Conservation (phyloP, 2,888 invertebrate species). For the Pachymerium ferrugineum region DNA sequence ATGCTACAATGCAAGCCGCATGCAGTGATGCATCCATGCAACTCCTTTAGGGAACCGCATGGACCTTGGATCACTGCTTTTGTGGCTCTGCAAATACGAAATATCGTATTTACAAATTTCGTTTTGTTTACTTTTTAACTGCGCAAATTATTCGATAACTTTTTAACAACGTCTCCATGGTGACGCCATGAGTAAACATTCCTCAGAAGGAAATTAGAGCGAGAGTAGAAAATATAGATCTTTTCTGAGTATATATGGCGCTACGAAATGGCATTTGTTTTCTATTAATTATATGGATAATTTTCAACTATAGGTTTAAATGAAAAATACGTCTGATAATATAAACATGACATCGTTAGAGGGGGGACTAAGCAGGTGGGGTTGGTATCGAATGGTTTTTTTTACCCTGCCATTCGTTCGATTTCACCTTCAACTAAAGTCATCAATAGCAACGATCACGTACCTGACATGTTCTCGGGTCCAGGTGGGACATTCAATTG, state of each 20-base stretch:
- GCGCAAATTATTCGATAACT: background rate
- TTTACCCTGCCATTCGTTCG: too few relatives aligned
- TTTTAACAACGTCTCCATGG: background rate
- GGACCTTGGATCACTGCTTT: conserved; percentile 3
- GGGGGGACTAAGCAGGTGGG: too few relatives aligned
- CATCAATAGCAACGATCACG: background rate
- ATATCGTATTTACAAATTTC: background rate
- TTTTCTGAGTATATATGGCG: background rate
- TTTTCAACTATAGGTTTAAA: too few relatives aligned
- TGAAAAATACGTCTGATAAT: too few relatives aligned
- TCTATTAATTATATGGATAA: too few relatives aligned
- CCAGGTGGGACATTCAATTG: background rate
- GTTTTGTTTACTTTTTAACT: background rate
- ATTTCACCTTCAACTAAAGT: background rate
- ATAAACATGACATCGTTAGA: too few relatives aligned
- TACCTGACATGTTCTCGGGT: background rate
- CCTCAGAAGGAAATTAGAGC: background rate
- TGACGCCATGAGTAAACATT: background rate
- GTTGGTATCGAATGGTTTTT: too few relatives aligned
- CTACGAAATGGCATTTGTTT: too few relatives aligned
- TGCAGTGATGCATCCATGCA: background rate
- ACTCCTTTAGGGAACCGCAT: background rate
- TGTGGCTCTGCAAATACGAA: background rate
- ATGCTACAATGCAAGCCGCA: background rate
- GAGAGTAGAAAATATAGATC: background rate